phyloP scores from a whole-genome alignment of 2,888 invertebrate species.

The Chirona hameri region DNA sequence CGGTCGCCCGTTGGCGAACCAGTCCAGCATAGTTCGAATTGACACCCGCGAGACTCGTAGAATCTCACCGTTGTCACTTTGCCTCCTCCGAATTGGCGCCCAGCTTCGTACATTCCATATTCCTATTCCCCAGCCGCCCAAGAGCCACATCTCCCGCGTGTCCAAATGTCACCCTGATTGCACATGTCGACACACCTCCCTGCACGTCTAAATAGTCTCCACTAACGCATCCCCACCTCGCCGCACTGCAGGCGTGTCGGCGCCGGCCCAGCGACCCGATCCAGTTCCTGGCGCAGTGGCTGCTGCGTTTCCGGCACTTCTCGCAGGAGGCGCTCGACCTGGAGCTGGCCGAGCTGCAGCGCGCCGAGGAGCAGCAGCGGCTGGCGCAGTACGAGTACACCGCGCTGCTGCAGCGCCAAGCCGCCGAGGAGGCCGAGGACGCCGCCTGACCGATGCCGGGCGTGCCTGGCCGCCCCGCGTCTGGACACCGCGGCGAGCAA shows the following conservation, averaged over 20 bases:
- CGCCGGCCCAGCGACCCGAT: slow-evolving; percentile 13
- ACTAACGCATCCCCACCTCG: neutral
- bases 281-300: slow-evolving; percentile 26
- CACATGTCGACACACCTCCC: too few relatives aligned
- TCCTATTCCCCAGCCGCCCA: too few relatives aligned
- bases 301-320: slow-evolving; percentile 6
- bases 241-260: neutral
- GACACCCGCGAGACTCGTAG: too few relatives aligned
- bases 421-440: neutral
- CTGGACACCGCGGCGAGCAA: too few relatives aligned
- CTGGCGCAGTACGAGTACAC: slow-evolving; percentile 24
- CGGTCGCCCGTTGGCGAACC: too few relatives aligned
- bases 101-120: too few relatives aligned
- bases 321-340: slow-evolving; percentile 24
- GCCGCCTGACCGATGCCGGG: neutral
- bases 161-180: too few relatives aligned
- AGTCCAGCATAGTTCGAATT: too few relatives aligned
- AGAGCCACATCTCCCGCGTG: too few relatives aligned
- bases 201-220: neutral
- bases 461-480: too few relatives aligned
- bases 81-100: too few relatives aligned
- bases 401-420: neutral
- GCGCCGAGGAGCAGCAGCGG: slow-evolving; percentile 13
- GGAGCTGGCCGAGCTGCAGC: slow-evolving; percentile 25
- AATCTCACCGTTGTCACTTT: too few relatives aligned